phyloP scores from a whole-genome alignment of 53 echinoderm and acorn worm genomes.

The Hippasteria phrygiana region DNA sequence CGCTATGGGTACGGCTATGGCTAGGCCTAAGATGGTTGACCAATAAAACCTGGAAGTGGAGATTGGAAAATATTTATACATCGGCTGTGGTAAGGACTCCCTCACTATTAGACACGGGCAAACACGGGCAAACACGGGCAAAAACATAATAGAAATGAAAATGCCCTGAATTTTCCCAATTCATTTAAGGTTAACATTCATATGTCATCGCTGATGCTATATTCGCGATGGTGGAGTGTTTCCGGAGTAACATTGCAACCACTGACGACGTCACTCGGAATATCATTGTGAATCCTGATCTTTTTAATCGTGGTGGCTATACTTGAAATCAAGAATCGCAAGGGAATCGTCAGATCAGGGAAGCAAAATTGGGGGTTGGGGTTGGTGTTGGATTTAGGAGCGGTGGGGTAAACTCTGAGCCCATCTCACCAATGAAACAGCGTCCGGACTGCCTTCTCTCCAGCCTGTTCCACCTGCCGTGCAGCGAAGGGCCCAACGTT shows the following conservation, averaged over 20 bases:
- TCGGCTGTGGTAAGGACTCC: background rate
- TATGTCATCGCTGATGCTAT: too few relatives aligned
- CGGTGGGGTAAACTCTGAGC: background rate
- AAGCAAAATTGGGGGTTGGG: background rate
- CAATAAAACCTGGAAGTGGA: slow-evolving; percentile 55
- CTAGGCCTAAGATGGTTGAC: slow-evolving; percentile 48
- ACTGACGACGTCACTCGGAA: too few relatives aligned
- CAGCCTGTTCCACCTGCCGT: slow-evolving; percentile 68
- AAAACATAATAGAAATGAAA: too few relatives aligned
- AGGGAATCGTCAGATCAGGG: background rate
- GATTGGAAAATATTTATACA: background rate
- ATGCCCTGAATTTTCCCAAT: too few relatives aligned
- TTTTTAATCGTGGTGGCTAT: too few relatives aligned
- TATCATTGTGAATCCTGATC: too few relatives aligned
- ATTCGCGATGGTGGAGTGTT: too few relatives aligned
- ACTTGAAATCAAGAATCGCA: background rate
- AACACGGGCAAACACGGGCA: too few relatives aligned
- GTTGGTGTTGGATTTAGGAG: too few relatives aligned
- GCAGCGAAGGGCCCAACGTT: slow-evolving; percentile 80
- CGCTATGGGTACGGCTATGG: slow-evolving; percentile 56
- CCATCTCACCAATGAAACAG: slow-evolving; percentile 67
- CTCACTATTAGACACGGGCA: background rate
- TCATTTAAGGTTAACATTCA: too few relatives aligned
- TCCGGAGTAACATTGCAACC: too few relatives aligned
- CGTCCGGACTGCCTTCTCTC: slow-evolving; percentile 62